These are phyloP conservation scores for Acronicta psi DNA, from an alignment of 2,888 invertebrate species.

Conservation along the genomic window DNA sequence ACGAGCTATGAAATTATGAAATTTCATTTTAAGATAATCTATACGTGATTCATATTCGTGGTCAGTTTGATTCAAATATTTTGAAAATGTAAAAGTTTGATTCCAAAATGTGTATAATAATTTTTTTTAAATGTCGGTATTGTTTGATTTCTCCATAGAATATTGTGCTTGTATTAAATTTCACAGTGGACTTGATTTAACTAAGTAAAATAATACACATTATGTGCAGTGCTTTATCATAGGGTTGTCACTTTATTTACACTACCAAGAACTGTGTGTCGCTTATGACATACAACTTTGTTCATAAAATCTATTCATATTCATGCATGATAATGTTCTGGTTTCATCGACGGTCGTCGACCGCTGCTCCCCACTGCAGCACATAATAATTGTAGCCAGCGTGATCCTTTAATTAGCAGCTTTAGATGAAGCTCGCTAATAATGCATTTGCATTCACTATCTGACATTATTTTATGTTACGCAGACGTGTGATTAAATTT, in stretches of 20 bases:
- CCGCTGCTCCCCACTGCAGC: not conserved
- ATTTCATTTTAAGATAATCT: too few species aligned
- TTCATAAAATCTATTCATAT: conserved; percentile 13
- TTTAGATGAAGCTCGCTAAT: conserved; percentile 1
- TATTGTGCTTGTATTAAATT: too few species aligned
- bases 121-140: too few species aligned
- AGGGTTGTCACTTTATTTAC: not conserved
- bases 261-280: not conserved
- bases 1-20: too few species aligned
- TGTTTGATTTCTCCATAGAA: too few species aligned
- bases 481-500: not conserved
- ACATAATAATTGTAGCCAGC: not conserved
- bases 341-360: conserved; percentile 3
- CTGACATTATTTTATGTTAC: not conserved
- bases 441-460: not conserved
- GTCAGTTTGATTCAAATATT: too few species aligned
- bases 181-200: too few species aligned
- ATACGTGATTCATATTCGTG: too few species aligned
- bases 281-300: not conserved
- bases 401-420: conserved; percentile 18
- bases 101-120: too few species aligned
- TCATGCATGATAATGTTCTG: conserved; percentile 13
- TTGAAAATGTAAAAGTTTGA: too few species aligned
- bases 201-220: too few species aligned
- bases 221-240: not conserved